A percentile compares a stretch with the other conserved stretches of the same genome.
Conservation (phyloP, 2,113 vertebrate genomes). For the Vicugna pacos region DNA sequence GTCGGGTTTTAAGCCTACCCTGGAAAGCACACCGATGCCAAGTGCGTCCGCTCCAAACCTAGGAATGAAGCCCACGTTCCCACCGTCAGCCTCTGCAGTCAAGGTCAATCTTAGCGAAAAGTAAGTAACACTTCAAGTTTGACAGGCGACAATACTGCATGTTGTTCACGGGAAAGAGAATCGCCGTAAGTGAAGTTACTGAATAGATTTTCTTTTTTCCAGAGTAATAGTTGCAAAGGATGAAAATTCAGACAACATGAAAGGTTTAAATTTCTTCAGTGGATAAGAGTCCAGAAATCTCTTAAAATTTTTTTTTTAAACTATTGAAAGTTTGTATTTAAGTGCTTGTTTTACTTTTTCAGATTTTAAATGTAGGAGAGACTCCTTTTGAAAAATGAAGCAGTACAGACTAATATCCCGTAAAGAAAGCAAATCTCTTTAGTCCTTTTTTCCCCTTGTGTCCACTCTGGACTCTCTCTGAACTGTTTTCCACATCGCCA, state of each 20-base stretch:
- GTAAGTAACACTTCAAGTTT: slow-evolving; percentile 83
- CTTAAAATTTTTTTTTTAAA: background rate
- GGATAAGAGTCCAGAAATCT: background rate
- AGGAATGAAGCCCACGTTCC: slow-evolving; percentile 79
- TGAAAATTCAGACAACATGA: background rate
- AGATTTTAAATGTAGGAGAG: background rate
- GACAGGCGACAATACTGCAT: background rate
- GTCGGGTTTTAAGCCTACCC: slow-evolving; percentile 85
- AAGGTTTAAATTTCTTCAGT: background rate
- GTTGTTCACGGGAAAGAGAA: background rate
- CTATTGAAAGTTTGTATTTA: background rate
- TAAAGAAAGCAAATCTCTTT: background rate
- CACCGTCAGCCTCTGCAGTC: slow-evolving; percentile 85
- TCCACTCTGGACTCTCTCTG: background rate
- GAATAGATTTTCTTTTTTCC: background rate
- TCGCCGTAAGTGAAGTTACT: background rate
- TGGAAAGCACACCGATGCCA: slow-evolving; percentile 75
- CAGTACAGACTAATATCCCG: background rate
- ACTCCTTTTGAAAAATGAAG: background rate
- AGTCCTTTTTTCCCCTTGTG: rapidly evolving
- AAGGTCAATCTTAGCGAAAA: slow-evolving; percentile 95
- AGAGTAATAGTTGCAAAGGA: background rate
- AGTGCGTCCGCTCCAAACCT: slow-evolving; percentile 64
- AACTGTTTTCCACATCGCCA: background rate
- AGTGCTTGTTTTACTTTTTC: background rate